phyloP scores from a whole-genome alignment of 2,797 vertebrate species.

The Hoplostethus mediterraneus region DNA sequence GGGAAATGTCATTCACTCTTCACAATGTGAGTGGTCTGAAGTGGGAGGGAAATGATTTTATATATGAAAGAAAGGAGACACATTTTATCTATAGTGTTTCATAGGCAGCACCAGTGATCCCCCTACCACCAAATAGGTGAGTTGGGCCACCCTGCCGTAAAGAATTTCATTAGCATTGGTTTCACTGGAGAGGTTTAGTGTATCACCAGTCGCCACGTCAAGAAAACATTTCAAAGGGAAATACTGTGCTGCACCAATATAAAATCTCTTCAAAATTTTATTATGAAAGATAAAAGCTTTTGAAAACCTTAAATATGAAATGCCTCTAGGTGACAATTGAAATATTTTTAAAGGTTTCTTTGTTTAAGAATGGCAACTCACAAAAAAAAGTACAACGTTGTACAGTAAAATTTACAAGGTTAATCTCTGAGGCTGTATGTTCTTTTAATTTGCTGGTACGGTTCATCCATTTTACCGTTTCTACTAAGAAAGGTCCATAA shows the following conservation, averaged over 20 bases:
- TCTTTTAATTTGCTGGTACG: no score
- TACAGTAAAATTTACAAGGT: no score
- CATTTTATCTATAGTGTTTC: slow-evolving; percentile 59
- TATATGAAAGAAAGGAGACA: slow-evolving; percentile 42
- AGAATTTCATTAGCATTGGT: slow-evolving; percentile 54
- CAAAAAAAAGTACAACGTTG: not conserved
- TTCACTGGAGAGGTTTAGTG: slow-evolving; percentile 35
- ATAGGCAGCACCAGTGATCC: slow-evolving; percentile 57
- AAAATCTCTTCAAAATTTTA: not conserved
- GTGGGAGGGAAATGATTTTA: slow-evolving; percentile 65
- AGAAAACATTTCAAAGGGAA: not conserved
- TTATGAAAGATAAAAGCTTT: not conserved
- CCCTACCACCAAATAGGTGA: slow-evolving; percentile 61
- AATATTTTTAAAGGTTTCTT: not conserved
- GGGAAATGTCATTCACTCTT: slow-evolving; percentile 72
- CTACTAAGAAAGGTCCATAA: no score
- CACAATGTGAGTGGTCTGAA: slow-evolving; percentile 43
- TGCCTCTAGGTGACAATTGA: not conserved
- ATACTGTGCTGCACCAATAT: not conserved
- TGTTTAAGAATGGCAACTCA: not conserved
- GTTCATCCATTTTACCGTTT: no score
- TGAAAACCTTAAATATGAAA: not conserved
- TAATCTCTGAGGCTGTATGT: no score
- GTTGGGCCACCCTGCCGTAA: slow-evolving; percentile 40
- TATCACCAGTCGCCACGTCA: not conserved